Evolutionary conservation across 53 echinoderm and acorn worm species (phyloP), one percentile per base, ranked within the genome.

Genomic region (Glandiceps talaboti): DNA sequence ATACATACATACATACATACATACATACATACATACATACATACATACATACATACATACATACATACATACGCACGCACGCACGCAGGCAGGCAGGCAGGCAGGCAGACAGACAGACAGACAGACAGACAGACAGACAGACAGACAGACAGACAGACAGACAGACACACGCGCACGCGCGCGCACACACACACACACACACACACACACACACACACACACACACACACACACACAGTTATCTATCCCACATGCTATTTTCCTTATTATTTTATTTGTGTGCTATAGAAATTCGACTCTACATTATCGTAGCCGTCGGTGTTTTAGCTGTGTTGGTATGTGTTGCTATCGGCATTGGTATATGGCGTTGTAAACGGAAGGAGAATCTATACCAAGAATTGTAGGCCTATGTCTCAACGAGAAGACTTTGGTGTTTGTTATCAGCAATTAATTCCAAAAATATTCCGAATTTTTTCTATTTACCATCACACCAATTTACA

Each of bases 81-180:
- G 20, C 64, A 45, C 20, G 20, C 64, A 45, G 6, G 20, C 64
- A 45, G 6, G 20, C 64, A 45, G 6, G 20, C 64, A 45, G 6
- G 20, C 64, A 45, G 6, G 20, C 64, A 45, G 6, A 45, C 64
- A 45, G 6, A 45, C 64, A 45, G 6, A 45, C 64, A 45, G 64
- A 45, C 64, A 45, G 64, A 45, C 64, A 45, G 64, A 45, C 64
- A 45, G 64, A 45, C 64, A 45, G 64, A 45, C 64, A 45, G 64
- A 45, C 64, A 45, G 64, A 45, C 64, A 45, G 64, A 45, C 64
- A 45, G 64, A 45, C 64, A 45, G 64, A 45, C 64, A 45, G 64
- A 45, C 64, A 45, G 64, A 45, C 64, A 45, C 20, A 45, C 64
- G 20, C 20, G 20, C 64, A 45, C 20, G 20, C 64, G 20, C 20